phyloP scores from a whole-genome alignment of 2,888 invertebrate species.

The Hemistola chrysoprasaria region DNA sequence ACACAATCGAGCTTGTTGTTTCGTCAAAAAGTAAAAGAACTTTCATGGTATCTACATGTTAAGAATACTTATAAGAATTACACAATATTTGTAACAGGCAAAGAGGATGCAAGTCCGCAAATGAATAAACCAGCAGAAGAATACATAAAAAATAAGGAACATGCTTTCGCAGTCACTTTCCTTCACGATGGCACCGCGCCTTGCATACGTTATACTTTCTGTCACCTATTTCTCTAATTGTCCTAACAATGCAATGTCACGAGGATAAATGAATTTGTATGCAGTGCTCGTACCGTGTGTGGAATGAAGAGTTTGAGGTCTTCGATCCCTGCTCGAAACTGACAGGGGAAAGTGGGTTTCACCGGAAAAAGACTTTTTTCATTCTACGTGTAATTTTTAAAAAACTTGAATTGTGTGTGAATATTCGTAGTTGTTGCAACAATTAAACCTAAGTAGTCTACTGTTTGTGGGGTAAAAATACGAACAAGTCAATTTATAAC shows the following conservation, averaged over 20 bases:
- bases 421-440: no score
- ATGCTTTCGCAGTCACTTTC: constrained; percentile 45
- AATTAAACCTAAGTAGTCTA: no score
- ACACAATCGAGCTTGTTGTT: no score
- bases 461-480: no score
- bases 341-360: constrained; percentile 69
- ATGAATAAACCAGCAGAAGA: constrained; percentile 22
- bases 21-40: no score
- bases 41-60: no score
- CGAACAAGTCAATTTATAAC: constrained; percentile 8
- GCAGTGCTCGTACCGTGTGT: constrained; percentile 47
- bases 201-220: constrained; percentile 38
- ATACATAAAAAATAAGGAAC: constrained; percentile 21
- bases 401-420: no score
- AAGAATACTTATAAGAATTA: no score
- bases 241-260: constrained; percentile 37
- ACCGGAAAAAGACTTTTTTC: constrained; percentile 40
- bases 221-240: constrained; percentile 61
- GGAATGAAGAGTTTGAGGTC: constrained; percentile 49
- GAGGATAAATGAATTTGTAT: constrained; percentile 54
- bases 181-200: constrained; percentile 36
- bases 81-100: constrained; percentile 11
- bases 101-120: constrained; percentile 13
- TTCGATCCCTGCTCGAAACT: constrained; percentile 56
- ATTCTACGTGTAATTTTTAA: constrained; percentile 21